Percentiles rank a stretch among this genome's conserved stretches.
phyloP scores from a whole-genome alignment of 1,140 invertebrate species.

The Capitella teleta region DNA sequence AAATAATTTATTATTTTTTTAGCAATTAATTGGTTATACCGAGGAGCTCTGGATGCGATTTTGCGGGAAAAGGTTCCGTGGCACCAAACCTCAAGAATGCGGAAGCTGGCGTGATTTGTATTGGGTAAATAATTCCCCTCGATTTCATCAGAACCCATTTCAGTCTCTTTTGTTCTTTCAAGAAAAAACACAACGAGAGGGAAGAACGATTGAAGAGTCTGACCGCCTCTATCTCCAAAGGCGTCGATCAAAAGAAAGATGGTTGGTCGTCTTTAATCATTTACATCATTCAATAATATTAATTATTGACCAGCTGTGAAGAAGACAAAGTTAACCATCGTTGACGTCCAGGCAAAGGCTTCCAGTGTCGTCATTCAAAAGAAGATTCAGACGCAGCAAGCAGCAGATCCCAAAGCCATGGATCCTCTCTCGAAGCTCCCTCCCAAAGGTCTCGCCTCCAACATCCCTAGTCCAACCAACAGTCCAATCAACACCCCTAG shows the following conservation, averaged over 20 bases:
- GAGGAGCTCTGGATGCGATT: conserved; percentile 78
- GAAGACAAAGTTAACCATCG: conserved; percentile 78
- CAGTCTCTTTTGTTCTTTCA: background rate
- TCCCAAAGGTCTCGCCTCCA: too few species aligned
- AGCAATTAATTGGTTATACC: conserved; percentile 37
- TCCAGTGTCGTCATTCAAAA: conserved; percentile 61
- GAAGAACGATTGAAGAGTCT: conserved; percentile 69
- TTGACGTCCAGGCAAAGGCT: conserved; percentile 81
- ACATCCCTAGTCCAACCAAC: too few species aligned
- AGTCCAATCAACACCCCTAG: too few species aligned
- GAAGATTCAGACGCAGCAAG: conserved; percentile 57
- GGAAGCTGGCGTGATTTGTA: conserved; percentile 86
- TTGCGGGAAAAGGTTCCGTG: conserved; percentile 66
- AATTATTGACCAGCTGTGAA: conserved; percentile 54
- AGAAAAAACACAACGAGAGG: conserved; percentile 72
- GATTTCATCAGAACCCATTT: background rate
- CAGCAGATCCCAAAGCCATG: conserved; percentile 16
- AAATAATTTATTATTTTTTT: too few species aligned
- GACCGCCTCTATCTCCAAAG: conserved; percentile 71
- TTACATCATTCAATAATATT: background rate
- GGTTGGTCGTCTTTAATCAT: too few species aligned
- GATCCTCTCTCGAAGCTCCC: conserved; percentile 15
- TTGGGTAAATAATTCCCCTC: conserved; percentile 50
- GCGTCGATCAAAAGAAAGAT: too few species aligned
- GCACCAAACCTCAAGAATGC: conserved; percentile 60